These are phyloP conservation scores for Etheostoma spectabile DNA, from an alignment of 2,113 vertebrate species.

Conservation along the genomic window DNA sequence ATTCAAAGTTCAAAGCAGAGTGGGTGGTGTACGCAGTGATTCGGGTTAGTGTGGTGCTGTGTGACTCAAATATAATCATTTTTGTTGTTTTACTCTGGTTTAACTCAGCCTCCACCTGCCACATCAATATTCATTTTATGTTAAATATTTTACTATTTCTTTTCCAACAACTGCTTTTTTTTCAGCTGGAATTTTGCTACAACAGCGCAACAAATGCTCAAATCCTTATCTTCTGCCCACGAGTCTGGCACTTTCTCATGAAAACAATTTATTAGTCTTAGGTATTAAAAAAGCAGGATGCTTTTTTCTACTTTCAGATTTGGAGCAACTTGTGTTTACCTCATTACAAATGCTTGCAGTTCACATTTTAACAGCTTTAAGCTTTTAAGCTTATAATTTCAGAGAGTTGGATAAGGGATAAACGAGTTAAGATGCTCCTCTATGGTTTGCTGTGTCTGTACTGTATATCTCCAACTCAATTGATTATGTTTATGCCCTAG, in stretches of 20 bases:
- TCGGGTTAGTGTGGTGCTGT: slow-evolving; percentile 2
- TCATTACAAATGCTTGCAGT: slow-evolving; percentile 54
- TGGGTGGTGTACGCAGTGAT: slow-evolving; percentile 14
- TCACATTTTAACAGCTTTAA: slow-evolving; percentile 47
- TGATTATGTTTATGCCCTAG: slow-evolving; percentile 27
- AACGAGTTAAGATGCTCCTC: slow-evolving; percentile 43
- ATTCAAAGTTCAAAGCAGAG: slow-evolving; percentile 48
- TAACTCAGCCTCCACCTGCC: slow-evolving; percentile 13
- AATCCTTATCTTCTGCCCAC: slow-evolving; percentile 61
- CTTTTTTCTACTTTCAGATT: slow-evolving; percentile 25
- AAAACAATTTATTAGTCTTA: slow-evolving; percentile 61
- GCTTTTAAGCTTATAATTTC: slow-evolving; percentile 57
- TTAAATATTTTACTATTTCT: slow-evolving; percentile 49
- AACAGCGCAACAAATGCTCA: slow-evolving; percentile 50
- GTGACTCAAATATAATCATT: slow-evolving; percentile 45
- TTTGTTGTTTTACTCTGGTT: slow-evolving; percentile 25
- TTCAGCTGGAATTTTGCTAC: slow-evolving; percentile 25
- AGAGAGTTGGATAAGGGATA: slow-evolving; percentile 30
- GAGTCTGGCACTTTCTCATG: slow-evolving; percentile 50
- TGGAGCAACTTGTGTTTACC: slow-evolving; percentile 48
- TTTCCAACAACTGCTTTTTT: slow-evolving; percentile 24
- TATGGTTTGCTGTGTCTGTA: slow-evolving; percentile 24
- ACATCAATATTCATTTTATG: slow-evolving; percentile 47
- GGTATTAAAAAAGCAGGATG: slow-evolving; percentile 48
- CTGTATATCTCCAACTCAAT: slow-evolving; percentile 6